Percentiles rank a stretch among this genome's conserved stretches.
phyloP scores from a whole-genome alignment of 2,888 invertebrate species.

The Spicauda simplicius region DNA sequence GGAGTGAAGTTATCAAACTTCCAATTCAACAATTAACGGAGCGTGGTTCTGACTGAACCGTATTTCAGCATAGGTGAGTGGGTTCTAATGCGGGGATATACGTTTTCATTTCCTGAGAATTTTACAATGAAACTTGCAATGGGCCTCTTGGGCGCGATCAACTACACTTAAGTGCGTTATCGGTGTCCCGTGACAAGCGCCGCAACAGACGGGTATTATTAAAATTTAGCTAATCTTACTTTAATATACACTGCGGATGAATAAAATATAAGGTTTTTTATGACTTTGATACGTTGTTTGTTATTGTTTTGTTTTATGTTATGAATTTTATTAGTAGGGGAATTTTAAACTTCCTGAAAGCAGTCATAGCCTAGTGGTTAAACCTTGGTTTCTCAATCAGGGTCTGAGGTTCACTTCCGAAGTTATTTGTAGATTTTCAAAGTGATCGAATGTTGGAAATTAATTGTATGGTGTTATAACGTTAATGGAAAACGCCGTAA shows the following conservation, averaged over 20 bases:
- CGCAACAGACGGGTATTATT: constrained; percentile 56
- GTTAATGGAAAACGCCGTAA: no score
- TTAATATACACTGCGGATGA: not conserved
- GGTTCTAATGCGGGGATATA: constrained; percentile 58
- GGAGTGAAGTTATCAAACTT: constrained; percentile 66
- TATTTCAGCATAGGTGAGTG: constrained; percentile 64
- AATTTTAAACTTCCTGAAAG: no score
- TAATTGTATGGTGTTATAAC: no score
- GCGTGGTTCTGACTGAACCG: constrained; percentile 40
- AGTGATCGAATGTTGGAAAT: no score
- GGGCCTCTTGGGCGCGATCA: constrained; percentile 66
- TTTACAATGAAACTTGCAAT: constrained; percentile 56
- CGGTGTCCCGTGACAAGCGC: constrained; percentile 61
- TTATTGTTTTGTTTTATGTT: no score
- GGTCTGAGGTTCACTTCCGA: no score
- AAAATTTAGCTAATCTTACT: not conserved
- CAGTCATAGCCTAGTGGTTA: no score
- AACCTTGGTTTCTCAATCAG: no score
- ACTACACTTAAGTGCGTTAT: constrained; percentile 68
- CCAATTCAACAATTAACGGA: constrained; percentile 72
- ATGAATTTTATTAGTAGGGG: no score
- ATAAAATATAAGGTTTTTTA: not conserved
- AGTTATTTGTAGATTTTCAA: no score
- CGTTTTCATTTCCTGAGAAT: constrained; percentile 45
- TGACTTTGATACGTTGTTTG: no score